Conservation (phyloP, 2,797 vertebrate species). For the Spinus pinus region DNA sequence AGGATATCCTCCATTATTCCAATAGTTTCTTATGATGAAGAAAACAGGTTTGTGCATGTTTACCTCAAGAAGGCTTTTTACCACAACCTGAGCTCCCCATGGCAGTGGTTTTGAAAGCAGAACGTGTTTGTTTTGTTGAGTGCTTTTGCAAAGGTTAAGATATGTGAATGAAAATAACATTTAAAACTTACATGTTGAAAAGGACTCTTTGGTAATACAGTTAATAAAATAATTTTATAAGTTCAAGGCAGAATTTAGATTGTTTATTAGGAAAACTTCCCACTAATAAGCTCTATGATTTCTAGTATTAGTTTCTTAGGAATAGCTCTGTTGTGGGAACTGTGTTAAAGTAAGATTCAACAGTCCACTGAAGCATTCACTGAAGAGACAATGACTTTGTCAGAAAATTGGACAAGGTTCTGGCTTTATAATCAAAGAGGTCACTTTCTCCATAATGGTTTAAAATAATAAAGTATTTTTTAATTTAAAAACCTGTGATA, state of each 20-base stretch:
- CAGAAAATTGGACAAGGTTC: background rate
- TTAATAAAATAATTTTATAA: background rate
- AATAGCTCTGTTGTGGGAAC: background rate
- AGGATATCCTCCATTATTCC: background rate
- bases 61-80: background rate
- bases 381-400: background rate
- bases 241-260: background rate
- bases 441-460: background rate
- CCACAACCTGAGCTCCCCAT: background rate
- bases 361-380: background rate
- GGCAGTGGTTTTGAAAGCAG: background rate
- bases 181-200: background rate
- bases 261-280: background rate
- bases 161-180: background rate
- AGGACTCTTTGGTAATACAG: background rate
- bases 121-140: background rate
- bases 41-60: background rate
- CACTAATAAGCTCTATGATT: background rate
- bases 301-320: background rate
- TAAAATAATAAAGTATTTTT: background rate
- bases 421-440: background rate
- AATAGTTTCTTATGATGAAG: background rate
- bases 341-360: background rate
- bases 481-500: background rate
- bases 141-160: background rate